These are phyloP conservation scores for Sciaenops ocellatus DNA, from an alignment of 2,797 vertebrate species.

Conservation along the genomic window DNA sequence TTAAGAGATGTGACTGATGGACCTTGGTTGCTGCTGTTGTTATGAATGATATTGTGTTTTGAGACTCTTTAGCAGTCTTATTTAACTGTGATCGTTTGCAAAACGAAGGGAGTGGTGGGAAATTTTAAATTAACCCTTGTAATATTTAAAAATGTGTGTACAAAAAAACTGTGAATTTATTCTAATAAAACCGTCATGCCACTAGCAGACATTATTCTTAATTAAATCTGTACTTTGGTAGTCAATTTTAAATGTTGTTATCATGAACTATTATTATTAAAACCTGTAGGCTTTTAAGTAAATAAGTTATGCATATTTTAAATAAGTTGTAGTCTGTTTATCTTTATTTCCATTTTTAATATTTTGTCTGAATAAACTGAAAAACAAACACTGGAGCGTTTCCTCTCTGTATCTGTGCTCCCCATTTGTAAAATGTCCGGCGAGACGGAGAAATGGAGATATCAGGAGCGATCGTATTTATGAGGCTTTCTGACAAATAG, in stretches of 20 bases:
- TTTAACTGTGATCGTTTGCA: conserved; percentile 14
- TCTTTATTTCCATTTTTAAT: background rate
- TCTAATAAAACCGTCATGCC: background rate
- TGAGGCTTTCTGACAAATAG: conserved; percentile 97
- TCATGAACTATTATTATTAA: background rate
- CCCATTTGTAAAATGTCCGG: conserved; percentile 46
- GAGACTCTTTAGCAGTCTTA: conserved; percentile 1
- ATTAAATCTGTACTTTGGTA: background rate
- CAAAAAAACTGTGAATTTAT: background rate
- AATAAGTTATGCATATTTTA: background rate
- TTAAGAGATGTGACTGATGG: conserved; percentile 42
- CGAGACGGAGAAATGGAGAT: conserved; percentile 93
- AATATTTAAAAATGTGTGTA: background rate
- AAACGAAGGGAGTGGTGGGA: conserved; percentile 22
- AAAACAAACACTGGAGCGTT: conserved; percentile 12
- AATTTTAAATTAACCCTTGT: conserved; percentile 9
- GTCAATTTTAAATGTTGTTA: background rate
- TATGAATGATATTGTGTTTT: conserved; percentile 7
- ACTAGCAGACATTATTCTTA: background rate
- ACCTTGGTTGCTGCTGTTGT: background rate
- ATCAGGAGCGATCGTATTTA: conserved; percentile 95
- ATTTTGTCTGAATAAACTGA: background rate
- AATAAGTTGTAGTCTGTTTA: background rate
- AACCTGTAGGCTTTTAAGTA: background rate
- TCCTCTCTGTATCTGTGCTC: conserved; percentile 4